Base-by-base conservation (phyloP, 2,113 vertebrate species). In the Vidua macroura region DNA sequence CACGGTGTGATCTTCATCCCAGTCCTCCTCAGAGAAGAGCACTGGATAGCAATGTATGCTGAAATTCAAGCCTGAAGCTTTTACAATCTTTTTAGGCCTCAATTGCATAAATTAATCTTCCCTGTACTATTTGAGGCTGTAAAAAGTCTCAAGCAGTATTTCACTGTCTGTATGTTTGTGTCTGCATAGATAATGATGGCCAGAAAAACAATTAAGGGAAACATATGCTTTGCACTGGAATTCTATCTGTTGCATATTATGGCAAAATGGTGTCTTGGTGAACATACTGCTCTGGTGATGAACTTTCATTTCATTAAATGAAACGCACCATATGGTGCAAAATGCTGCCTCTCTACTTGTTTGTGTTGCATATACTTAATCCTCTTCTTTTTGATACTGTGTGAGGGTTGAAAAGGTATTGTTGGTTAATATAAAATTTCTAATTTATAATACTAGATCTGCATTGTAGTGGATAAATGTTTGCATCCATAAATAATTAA, bases 401-500 rank as follows among this genome's bases (percentile, higher is more conserved):
- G 21, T 35, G 30, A 37, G 33, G 35, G 8, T 69, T 33, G 62
- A 59, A 77, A 92, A 73, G 11, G 37, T 58, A 74, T 41, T 52
- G 22, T 56, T 33, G 51, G 35, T 63, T 83, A 87, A 62, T 56
- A 33, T 5, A 55, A 62, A 58, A 67, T 63, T 73, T 73, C 59
- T 69, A 33, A 58, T 79, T 86, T 93, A n/a, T 63, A 78, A 39
- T 8, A 16, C 15, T 21, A 69, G 55, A 67, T 82, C 27, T 76
- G 67, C 9, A 25, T 66, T 94, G 79, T 76, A 30, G 30, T 58
- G 28, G n/a, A 59, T 51, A 89, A 64, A 82, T 90, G 30, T 80
- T 83, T 90, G 43, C 58, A 74, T 55, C 43, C 37, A 51, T 87
- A 86, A 94, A 83, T 93, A 83, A 90, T 91, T 89, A 35, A 60